phyloP scores from a whole-genome alignment of 1,140 invertebrate species.

The Pseudomyrmex flavicornis region DNA sequence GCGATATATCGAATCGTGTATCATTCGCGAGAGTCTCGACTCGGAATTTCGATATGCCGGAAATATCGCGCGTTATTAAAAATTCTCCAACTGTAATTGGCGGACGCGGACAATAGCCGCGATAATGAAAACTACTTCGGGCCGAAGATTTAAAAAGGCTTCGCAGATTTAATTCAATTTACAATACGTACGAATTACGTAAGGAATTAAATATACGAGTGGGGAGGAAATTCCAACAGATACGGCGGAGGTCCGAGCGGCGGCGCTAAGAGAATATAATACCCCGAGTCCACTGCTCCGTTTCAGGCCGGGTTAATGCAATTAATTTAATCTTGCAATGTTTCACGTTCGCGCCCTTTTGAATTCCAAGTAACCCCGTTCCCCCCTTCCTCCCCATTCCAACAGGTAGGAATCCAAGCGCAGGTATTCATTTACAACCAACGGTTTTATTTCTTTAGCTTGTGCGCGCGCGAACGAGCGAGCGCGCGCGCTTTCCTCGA shows the following conservation, averaged over 20 bases:
- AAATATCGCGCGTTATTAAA: background rate
- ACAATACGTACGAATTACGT: background rate
- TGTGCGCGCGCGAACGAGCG: too few species aligned
- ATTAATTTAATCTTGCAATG: slow-evolving; percentile 59
- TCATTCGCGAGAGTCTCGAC: background rate
- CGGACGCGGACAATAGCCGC: background rate
- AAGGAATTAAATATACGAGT: slow-evolving; percentile 23
- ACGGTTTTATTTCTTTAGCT: slow-evolving; percentile 51
- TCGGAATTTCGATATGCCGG: background rate
- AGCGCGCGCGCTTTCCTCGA: background rate
- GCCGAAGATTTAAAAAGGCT: background rate
- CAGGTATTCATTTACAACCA: slow-evolving; percentile 58
- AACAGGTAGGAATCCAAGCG: slow-evolving; percentile 56
- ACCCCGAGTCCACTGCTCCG: slow-evolving; percentile 32
- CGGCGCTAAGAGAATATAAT: slow-evolving; percentile 25
- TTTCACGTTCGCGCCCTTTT: slow-evolving; percentile 57
- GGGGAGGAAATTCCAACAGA: slow-evolving; percentile 14
- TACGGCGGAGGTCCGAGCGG: background rate
- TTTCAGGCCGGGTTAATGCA: slow-evolving; percentile 41
- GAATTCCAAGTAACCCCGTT: slow-evolving; percentile 42
- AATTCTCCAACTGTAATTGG: background rate
- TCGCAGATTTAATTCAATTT: slow-evolving; percentile 35
- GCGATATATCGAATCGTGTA: background rate
- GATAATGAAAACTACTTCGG: background rate
- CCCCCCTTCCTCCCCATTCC: background rate